phyloP scores from a whole-genome alignment of 2,888 invertebrate species.

The Torymus tubicola region DNA sequence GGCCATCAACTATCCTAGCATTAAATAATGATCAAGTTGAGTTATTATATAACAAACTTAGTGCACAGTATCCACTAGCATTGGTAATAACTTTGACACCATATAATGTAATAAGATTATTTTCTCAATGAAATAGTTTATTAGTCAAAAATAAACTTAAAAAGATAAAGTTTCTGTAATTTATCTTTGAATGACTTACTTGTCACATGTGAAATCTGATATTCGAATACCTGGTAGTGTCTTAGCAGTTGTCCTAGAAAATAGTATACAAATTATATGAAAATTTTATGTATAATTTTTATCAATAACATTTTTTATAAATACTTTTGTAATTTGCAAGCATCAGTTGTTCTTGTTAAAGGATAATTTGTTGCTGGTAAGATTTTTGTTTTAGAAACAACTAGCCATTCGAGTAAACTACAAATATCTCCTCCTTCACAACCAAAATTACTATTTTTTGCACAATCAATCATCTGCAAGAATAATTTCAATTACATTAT shows the following conservation, averaged over 20 bases:
- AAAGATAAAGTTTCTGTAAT: conserved; percentile 11
- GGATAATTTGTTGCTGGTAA: conserved; percentile 82
- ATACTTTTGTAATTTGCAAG: conserved; percentile 76
- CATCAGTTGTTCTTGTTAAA: conserved; percentile 77
- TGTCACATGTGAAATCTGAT: conserved; percentile 79
- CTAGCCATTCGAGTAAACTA: conserved; percentile 85
- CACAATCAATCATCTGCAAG: conserved; percentile 87
- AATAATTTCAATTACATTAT: conserved; percentile 9
- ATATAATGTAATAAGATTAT: conserved; percentile 3
- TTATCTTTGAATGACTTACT: conserved; percentile 77
- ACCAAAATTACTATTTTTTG: conserved; percentile 83
- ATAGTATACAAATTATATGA: conserved; percentile 50
- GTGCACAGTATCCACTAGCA: background rate
- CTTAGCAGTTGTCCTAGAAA: conserved; percentile 64
- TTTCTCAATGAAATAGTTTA: background rate
- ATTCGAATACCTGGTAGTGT: conserved; percentile 63
- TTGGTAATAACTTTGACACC: conserved; percentile 1
- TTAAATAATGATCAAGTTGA: conserved; percentile 33
- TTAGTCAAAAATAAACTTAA: background rate
- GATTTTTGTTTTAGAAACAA: conserved; percentile 79
- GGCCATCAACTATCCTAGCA: conserved; percentile 25
- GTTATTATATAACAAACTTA: conserved; percentile 41
- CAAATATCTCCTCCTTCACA: conserved; percentile 91
- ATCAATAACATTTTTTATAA: conserved; percentile 24
- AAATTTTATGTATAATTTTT: conserved; percentile 20